phyloP scores from a whole-genome alignment of 2,888 invertebrate species.

The Tetramorium bicarinatum region DNA sequence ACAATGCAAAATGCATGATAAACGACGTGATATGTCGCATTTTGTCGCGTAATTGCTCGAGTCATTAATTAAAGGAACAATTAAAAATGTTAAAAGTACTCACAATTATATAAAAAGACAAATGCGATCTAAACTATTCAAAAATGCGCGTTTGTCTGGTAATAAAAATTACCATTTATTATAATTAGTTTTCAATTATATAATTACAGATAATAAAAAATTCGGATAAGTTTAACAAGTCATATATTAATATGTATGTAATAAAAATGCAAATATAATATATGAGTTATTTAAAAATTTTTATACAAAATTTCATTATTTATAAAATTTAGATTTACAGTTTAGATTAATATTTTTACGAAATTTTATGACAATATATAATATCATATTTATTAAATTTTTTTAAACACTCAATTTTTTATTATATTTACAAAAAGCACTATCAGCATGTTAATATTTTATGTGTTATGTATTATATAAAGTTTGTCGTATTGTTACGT shows the following conservation, averaged over 20 bases:
- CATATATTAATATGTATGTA: not conserved
- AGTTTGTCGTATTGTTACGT: not conserved
- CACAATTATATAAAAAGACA: not conserved
- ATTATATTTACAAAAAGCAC: not conserved
- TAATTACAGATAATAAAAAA: constrained; percentile 16
- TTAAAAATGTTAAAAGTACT: not conserved
- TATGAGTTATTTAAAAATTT: not conserved
- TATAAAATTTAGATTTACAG: not conserved
- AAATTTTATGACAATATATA: not conserved
- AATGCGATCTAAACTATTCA: not conserved
- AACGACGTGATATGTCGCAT: not conserved
- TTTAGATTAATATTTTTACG: not conserved
- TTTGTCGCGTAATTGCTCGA: constrained; percentile 2
- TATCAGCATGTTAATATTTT: not conserved
- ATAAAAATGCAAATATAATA: not conserved
- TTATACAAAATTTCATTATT: constrained; percentile 1
- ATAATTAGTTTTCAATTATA: not conserved
- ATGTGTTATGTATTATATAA: not conserved
- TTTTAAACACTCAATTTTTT: not conserved
- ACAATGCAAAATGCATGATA: not conserved
- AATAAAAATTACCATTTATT: not conserved
- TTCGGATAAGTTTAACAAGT: not conserved
- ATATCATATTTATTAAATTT: not conserved
- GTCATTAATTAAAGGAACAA: constrained; percentile 10
- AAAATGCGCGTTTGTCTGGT: not conserved